These are phyloP conservation scores for Diarsia brunnea DNA, from an alignment of 2,888 invertebrate genomes.

Conservation along the genomic window DNA sequence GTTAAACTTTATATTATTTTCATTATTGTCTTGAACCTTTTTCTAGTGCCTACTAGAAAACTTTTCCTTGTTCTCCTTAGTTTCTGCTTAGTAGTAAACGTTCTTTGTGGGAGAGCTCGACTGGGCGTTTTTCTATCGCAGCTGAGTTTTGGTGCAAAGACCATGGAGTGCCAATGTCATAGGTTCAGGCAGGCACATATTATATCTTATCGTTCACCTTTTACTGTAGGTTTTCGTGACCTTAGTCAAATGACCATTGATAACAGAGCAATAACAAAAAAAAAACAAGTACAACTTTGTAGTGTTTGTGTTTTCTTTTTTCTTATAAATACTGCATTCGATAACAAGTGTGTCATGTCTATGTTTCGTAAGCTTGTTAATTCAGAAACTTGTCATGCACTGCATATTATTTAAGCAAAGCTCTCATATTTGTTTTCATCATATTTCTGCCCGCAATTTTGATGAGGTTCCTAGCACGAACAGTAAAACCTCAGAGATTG, in stretches of 20 bases:
- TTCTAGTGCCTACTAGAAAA: background rate
- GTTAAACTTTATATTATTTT: background rate
- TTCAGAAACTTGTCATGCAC: background rate
- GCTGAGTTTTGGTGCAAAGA: too few species aligned
- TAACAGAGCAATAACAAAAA: background rate
- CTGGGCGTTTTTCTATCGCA: background rate
- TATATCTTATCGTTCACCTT: background rate
- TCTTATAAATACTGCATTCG: background rate
- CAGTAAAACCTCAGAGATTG: constrained; percentile 13
- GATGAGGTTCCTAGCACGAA: constrained; percentile 24
- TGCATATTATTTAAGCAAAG: background rate
- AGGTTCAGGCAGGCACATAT: background rate
- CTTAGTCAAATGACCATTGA: background rate
- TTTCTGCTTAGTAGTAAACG: background rate
- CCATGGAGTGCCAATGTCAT: background rate
- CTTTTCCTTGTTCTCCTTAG: background rate
- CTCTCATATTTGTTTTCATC: constrained; percentile 36
- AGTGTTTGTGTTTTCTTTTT: background rate
- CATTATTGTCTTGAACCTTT: background rate
- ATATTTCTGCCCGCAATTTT: constrained; percentile 23
- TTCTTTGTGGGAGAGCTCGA: too few species aligned
- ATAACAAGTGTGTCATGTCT: background rate
- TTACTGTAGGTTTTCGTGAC: background rate
- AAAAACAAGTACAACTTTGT: background rate
- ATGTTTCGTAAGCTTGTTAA: background rate